Base-by-base conservation (phyloP, 2,888 invertebrate genomes). In the Norana najaformis region DNA sequence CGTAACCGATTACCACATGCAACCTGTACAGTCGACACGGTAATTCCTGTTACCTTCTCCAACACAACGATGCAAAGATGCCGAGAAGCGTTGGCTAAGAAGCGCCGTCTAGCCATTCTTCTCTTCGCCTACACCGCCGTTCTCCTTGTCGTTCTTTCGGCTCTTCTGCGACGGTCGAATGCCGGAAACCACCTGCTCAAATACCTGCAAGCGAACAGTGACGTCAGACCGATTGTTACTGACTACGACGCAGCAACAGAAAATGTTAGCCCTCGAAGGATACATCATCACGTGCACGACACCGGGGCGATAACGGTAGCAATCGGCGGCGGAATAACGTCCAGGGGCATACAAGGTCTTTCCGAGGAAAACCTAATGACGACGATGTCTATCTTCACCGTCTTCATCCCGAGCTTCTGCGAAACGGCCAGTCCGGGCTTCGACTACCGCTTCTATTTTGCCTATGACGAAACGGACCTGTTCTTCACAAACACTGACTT, bases 371-470 rank as follows among this genome's bases (percentile, higher is more conserved):
- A 89, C 82, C 41, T 90, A 8, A 35, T 11, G 6, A 34, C 37
- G 5, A 89, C 88, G 23, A 89, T 92, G 39, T 89, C 89, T 1
- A 88, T 92, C 47, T 91, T 92, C 41, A 53, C 89, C 5, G 83
- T 90, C 14, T 90, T 92, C 36, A 20, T 89, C 53, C 90, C 90
- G 36, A 53, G 88, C 83, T 92, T 92, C 82, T 92, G 92, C 88
- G 82, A 89, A 36, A 91, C 92, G 6, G 90, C 91, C 20, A 90
- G 82, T 36, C 35, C 82, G 8, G 89, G 89, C 13, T 92, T 89
- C 89, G n/a, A 89, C 30, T 92, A 92, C 88, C 89, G 90, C 41
- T 91, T 92, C 89, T 92, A 92, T 90, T 39, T 92, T 14, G 92
- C 91, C 41, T 91, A 91, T 83, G 92, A 92, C 47, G 13, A 88